Evolutionary conservation across 2,888 invertebrate genomes (phyloP).

Genomic region (Sipunculus nudus): DNA sequence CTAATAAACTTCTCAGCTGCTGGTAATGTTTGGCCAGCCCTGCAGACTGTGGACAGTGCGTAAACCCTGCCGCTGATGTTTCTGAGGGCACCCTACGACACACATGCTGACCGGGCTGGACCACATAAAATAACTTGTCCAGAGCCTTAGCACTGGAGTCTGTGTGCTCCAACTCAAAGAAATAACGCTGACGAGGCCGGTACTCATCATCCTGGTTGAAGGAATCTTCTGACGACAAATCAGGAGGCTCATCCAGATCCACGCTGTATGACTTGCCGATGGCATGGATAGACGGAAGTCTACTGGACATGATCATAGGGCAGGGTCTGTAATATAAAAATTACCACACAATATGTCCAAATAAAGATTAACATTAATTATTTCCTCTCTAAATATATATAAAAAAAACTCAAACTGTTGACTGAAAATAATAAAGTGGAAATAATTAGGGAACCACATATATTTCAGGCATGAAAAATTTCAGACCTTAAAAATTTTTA

Average conservation of each 20-base stretch:
- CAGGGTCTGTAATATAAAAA: too few relatives aligned
- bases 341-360: too few relatives aligned
- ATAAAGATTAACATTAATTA: too few relatives aligned
- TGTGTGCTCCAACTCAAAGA: conserved; percentile 49
- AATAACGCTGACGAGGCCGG: conserved; percentile 11
- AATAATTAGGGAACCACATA: too few relatives aligned
- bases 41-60: conserved; percentile 55
- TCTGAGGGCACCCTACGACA: conserved; percentile 46
- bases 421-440: too few relatives aligned
- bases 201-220: conserved; percentile 7
- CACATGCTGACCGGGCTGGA: conserved; percentile 57
- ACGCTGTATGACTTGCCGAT: conserved; percentile 49
- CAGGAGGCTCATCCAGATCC: conserved; percentile 51
- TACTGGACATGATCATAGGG: too few relatives aligned
- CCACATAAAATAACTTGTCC: conserved; percentile 48
- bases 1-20: conserved; percentile 50
- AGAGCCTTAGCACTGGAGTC: conserved; percentile 49
- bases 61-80: conserved; percentile 42
- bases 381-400: too few relatives aligned
- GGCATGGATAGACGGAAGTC: conserved; percentile 48
- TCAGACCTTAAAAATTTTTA: too few relatives aligned
- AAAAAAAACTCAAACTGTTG: too few relatives aligned
- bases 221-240: background rate
- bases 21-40: conserved; percentile 52
- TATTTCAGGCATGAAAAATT: too few relatives aligned